Evolutionary conservation across 2,888 invertebrate genomes (phyloP).

Genomic region (Reticulitermes lucifugus): DNA sequence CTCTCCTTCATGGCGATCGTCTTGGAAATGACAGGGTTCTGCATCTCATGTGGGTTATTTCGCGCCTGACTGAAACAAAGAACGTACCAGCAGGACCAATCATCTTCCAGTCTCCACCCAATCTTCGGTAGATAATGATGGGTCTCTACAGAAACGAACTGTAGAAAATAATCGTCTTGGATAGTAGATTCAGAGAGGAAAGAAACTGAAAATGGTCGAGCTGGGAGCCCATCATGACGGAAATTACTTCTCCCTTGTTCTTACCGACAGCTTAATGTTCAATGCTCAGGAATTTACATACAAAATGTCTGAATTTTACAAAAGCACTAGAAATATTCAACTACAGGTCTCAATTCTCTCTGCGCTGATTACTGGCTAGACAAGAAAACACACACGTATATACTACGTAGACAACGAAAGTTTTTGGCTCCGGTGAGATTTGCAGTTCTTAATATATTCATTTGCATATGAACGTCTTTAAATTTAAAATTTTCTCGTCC

Average conservation of each 20-base stretch:
- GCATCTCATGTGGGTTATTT: constrained; percentile 37
- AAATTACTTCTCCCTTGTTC: neutral
- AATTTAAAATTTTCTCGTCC: too few species aligned
- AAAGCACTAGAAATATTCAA: too few species aligned
- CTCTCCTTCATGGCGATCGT: constrained; percentile 15
- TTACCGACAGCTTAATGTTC: neutral
- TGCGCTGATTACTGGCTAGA: too few species aligned
- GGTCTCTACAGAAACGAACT: neutral
- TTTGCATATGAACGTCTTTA: too few species aligned
- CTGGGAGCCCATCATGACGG: neutral
- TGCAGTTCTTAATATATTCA: too few species aligned
- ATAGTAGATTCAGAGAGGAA: neutral
- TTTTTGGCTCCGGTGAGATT: too few species aligned
- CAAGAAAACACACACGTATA: too few species aligned
- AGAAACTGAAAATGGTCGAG: neutral
- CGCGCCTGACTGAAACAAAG: constrained; percentile 35
- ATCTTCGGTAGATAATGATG: constrained; percentile 29
- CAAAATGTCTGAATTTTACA: too few species aligned
- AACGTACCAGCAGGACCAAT: constrained; percentile 40
- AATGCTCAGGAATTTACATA: too few species aligned
- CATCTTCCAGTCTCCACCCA: constrained; percentile 42
- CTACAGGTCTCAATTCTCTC: too few species aligned
- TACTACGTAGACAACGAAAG: too few species aligned
- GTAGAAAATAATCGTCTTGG: neutral
- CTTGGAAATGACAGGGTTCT: constrained; percentile 43